phyloP scores from a whole-genome alignment of 2,113 vertebrate species.

The Rhynchopsitta pachyrhyncha region DNA sequence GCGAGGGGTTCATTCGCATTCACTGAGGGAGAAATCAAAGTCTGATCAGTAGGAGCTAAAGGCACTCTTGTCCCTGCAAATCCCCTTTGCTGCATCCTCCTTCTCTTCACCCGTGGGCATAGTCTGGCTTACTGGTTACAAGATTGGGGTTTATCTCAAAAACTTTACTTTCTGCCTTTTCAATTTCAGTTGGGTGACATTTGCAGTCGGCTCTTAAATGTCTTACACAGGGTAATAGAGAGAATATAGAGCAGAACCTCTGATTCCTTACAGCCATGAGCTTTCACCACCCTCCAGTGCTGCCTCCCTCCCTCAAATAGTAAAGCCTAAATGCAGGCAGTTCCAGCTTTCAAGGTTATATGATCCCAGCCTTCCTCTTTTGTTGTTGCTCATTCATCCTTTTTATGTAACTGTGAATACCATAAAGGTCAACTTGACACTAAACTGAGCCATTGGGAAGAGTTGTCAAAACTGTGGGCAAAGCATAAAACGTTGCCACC shows the following conservation, averaged over 20 bases:
- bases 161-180: not conserved
- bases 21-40: not conserved
- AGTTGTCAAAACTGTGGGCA: not conserved
- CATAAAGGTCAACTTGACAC: conserved; percentile 27
- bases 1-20: not conserved
- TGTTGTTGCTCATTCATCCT: conserved; percentile 53
- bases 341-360: conserved; percentile 4
- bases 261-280: not conserved
- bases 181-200: not conserved
- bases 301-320: not conserved
- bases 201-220: not conserved
- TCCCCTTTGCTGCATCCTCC: not conserved
- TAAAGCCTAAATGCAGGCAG: not conserved
- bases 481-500: not conserved
- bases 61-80: not conserved
- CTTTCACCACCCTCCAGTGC: not conserved
- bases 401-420: conserved; percentile 50
- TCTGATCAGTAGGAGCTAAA: not conserved
- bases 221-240: not conserved
- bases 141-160: not conserved
- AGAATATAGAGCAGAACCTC: not conserved
- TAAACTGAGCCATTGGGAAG: conserved; percentile 4
- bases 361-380: conserved; percentile 16
- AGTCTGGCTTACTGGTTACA: not conserved
- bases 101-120: not conserved